Percentiles rank a stretch among this genome's conserved stretches.
Evolutionary conservation across 2,888 invertebrate species (phyloP).

Genomic region (Pseudococcus jackbeardsleyi): DNA sequence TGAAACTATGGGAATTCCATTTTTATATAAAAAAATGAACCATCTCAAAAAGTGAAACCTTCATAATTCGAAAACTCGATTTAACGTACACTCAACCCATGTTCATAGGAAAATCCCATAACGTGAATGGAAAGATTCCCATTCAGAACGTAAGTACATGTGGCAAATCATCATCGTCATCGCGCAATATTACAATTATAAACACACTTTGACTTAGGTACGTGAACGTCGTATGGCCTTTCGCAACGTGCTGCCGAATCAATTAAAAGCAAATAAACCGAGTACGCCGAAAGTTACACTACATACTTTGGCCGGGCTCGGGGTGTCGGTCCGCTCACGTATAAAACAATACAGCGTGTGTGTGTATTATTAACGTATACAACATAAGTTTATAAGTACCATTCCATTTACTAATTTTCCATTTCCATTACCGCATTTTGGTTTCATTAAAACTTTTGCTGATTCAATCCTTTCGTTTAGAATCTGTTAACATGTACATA

Average conservation of each 20-base stretch:
- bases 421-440: slow-evolving; percentile 66
- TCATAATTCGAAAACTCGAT: too few species aligned
- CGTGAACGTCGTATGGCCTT: background rate
- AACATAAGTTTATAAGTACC: slow-evolving; percentile 48
- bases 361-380: slow-evolving; percentile 44
- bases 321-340: slow-evolving; percentile 6
- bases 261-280: slow-evolving; percentile 40
- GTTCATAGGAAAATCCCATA: too few species aligned
- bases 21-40: too few species aligned
- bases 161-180: too few species aligned
- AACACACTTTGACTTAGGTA: background rate
- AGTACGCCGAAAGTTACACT: slow-evolving; percentile 30
- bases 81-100: too few species aligned
- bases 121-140: too few species aligned
- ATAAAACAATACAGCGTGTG: slow-evolving; percentile 20
- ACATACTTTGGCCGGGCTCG: background rate
- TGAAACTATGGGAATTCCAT: too few species aligned
- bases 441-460: slow-evolving; percentile 68
- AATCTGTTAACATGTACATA: slow-evolving; percentile 67
- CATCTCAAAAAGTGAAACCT: too few species aligned
- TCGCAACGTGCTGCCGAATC: slow-evolving; percentile 33
- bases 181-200: too few species aligned
- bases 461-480: slow-evolving; percentile 69
- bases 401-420: slow-evolving; percentile 41
- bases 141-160: too few species aligned